phyloP scores from a whole-genome alignment of 2,797 vertebrate genomes.

The Gouania willdenowi region DNA sequence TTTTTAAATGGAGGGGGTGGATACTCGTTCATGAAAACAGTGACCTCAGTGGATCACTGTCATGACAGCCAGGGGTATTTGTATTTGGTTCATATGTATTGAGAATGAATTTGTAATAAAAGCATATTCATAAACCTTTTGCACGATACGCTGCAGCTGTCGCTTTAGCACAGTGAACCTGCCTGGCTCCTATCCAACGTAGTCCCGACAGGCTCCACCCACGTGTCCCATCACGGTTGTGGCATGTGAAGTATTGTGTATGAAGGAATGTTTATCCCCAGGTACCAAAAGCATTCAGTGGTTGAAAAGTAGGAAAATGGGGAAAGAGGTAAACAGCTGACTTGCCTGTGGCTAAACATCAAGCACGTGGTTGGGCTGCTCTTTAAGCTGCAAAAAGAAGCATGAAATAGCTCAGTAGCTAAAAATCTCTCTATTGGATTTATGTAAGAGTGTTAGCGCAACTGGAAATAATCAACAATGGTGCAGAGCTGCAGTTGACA shows the following conservation, averaged over 20 bases:
- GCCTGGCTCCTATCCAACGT: constrained; percentile 19
- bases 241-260: constrained; percentile 21
- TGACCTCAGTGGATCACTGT: not conserved
- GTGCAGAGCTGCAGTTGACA: not conserved
- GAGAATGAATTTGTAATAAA: not conserved
- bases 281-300: constrained; percentile 44
- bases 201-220: not conserved
- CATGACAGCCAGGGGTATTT: not conserved
- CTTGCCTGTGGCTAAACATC: constrained; percentile 62
- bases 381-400: constrained; percentile 35
- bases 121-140: not conserved
- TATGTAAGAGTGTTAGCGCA: too few species aligned
- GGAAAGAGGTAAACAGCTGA: constrained; percentile 62
- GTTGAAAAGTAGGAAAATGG: constrained; percentile 62
- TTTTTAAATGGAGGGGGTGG: too few species aligned
- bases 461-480: too few species aligned
- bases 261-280: constrained; percentile 37
- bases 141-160: constrained; percentile 16
- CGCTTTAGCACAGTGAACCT: constrained; percentile 1
- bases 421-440: too few species aligned
- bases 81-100: not conserved
- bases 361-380: constrained; percentile 39
- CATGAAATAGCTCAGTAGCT: constrained; percentile 9
- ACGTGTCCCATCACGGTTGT: constrained; percentile 2
- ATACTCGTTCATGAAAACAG: not conserved